Evolutionary conservation across 2,797 vertebrate species (phyloP).

Genomic region (Coregonus ussuriensis): DNA sequence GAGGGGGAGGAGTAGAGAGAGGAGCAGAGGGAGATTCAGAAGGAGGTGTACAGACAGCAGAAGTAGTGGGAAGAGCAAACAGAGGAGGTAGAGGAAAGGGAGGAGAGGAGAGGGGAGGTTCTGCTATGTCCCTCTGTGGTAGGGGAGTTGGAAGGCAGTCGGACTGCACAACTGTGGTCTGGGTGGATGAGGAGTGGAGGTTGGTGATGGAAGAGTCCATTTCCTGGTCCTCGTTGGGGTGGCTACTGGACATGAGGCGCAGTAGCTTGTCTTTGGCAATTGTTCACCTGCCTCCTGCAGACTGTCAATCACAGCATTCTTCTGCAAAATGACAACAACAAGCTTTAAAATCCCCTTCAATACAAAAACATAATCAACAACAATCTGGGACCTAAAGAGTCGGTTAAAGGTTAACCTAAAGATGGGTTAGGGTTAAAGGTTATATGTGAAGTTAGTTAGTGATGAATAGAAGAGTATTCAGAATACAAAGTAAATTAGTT

Average conservation of each 20-base stretch:
- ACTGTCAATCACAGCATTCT: slow-evolving; percentile 92
- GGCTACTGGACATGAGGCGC: slow-evolving; percentile 83
- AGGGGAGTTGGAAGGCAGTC: slow-evolving; percentile 48
- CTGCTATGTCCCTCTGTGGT: slow-evolving; percentile 49
- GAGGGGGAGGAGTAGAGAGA: slow-evolving; percentile 1
- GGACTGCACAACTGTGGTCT: slow-evolving; percentile 68
- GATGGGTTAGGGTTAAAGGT: not conserved
- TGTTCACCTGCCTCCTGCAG: slow-evolving; percentile 97
- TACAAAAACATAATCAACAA: slow-evolving; percentile 5
- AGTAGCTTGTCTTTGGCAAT: slow-evolving; percentile 93
- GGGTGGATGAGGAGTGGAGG: slow-evolving; percentile 72
- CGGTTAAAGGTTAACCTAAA: not conserved
- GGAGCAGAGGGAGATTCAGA: slow-evolving; percentile 27
- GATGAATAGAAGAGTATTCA: not conserved
- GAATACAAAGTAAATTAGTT: too few species aligned
- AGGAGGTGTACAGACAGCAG: slow-evolving; percentile 22
- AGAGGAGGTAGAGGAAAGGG: slow-evolving; percentile 28
- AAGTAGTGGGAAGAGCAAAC: slow-evolving; percentile 29
- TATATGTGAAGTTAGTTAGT: not conserved
- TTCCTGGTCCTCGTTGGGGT: slow-evolving; percentile 49
- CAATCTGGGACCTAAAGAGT: too few species aligned
- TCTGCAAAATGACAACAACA: slow-evolving; percentile 72
- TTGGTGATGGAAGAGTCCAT: slow-evolving; percentile 64
- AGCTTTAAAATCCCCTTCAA: not conserved
- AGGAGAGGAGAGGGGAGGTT: slow-evolving; percentile 34